A percentile compares a stretch with the other conserved stretches of the same genome.
These are phyloP conservation scores for Notarius lentiginosus DNA, from an alignment of 2,113 vertebrate species.

Conservation along the genomic window DNA sequence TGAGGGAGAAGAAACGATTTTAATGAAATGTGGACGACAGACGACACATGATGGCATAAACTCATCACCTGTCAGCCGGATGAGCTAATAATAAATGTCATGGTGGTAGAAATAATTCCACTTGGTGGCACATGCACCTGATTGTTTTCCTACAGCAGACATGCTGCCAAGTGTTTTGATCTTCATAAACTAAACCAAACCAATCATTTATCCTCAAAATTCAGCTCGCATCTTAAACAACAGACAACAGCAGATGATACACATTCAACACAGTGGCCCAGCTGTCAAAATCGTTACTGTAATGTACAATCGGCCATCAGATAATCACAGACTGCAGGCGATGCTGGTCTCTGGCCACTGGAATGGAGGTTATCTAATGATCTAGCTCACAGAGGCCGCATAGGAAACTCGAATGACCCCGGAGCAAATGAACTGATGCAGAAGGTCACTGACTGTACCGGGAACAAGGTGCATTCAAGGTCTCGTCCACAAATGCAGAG, in stretches of 20 bases:
- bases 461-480: neutral
- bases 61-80: too few species aligned
- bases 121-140: too few species aligned
- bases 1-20: too few species aligned
- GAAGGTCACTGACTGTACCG: neutral
- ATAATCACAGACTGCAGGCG: conserved; percentile 8
- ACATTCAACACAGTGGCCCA: neutral
- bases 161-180: neutral
- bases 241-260: neutral
- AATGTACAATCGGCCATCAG: conserved; percentile 9
- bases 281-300: conserved; percentile 11
- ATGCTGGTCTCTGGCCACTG: neutral
- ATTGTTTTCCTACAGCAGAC: neutral
- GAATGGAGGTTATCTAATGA: conserved; percentile 1
- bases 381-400: neutral
- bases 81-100: too few species aligned
- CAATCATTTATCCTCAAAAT: neutral
- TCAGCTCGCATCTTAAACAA: neutral
- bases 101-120: too few species aligned
- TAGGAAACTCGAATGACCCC: neutral
- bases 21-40: too few species aligned
- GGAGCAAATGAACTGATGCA: neutral
- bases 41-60: too few species aligned
- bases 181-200: neutral
- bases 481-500: neutral